A percentile compares a stretch with the other conserved stretches of the same genome.
Evolutionary conservation across 1,140 invertebrate species (phyloP).

Genomic region (Panagrolaimus sp.): DNA sequence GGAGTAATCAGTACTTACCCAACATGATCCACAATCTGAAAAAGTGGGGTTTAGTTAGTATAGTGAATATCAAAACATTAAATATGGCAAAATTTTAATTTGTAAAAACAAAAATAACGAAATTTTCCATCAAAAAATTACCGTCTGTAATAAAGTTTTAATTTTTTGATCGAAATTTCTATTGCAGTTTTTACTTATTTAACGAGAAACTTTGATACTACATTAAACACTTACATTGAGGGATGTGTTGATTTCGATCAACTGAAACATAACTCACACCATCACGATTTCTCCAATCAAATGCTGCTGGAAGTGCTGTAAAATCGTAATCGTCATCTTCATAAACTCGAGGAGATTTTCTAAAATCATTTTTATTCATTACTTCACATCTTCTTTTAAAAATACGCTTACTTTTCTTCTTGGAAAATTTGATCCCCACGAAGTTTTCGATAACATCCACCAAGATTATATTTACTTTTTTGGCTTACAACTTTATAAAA

Average conservation of each 20-base stretch:
- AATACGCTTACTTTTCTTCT: background rate
- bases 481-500: background rate
- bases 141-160: too few species aligned
- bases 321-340: conserved; percentile 29
- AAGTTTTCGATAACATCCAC: background rate
- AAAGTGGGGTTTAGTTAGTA: too few species aligned
- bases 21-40: conserved; percentile 62
- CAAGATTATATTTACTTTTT: conserved; percentile 6
- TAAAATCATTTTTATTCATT: background rate
- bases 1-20: too few species aligned
- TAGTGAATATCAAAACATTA: too few species aligned
- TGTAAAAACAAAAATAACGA: too few species aligned
- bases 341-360: conserved; percentile 25
- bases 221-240: conserved; percentile 22
- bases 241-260: conserved; percentile 59
- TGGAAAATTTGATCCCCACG: too few species aligned
- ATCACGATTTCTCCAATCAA: conserved; percentile 61
- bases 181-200: too few species aligned
- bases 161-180: too few species aligned
- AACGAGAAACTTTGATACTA: too few species aligned
- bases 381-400: background rate
- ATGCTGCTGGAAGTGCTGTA: conserved; percentile 23
- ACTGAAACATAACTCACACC: conserved; percentile 60
- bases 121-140: too few species aligned
- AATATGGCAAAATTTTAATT: too few species aligned